These are phyloP conservation scores for Enteromius argenteus DNA, from an alignment of 2,797 vertebrate genomes.

Conservation along the genomic window DNA sequence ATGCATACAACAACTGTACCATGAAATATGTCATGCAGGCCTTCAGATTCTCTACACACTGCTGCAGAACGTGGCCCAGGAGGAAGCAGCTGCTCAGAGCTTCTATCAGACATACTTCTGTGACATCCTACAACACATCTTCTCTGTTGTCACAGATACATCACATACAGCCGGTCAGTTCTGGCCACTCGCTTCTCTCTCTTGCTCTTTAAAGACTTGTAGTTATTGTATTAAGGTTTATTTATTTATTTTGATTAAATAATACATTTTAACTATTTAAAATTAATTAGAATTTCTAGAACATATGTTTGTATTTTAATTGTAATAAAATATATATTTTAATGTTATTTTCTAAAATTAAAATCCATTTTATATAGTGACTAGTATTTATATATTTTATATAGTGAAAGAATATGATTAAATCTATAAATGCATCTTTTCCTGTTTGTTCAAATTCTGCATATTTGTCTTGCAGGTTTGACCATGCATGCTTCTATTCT, in stretches of 20 bases:
- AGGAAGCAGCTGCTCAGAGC: constrained; percentile 96
- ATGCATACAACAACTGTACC: not conserved
- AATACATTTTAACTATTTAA: not conserved
- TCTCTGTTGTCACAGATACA: constrained; percentile 98
- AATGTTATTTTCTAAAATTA: not conserved
- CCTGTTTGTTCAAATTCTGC: constrained; percentile 14
- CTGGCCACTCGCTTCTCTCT: not conserved
- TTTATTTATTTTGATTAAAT: not conserved
- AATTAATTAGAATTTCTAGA: not conserved
- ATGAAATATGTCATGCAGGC: constrained; percentile 70
- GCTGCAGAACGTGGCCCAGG: constrained; percentile 97
- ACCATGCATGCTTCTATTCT: constrained; percentile 99
- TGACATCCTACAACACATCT: constrained; percentile 98
- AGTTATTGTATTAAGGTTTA: not conserved
- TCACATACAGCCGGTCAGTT: constrained; percentile 96
- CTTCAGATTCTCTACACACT: constrained; percentile 97
- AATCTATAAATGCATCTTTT: not conserved
- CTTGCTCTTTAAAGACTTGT: not conserved
- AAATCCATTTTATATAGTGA: not conserved
- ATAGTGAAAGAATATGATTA: not conserved
- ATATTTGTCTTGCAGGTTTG: constrained; percentile 81
- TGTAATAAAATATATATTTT: not conserved
- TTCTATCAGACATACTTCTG: constrained; percentile 99
- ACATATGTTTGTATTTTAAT: not conserved
- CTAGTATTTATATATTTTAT: not conserved